phyloP scores from a whole-genome alignment of 2,797 vertebrate genomes.

The Cuniculus paca region DNA sequence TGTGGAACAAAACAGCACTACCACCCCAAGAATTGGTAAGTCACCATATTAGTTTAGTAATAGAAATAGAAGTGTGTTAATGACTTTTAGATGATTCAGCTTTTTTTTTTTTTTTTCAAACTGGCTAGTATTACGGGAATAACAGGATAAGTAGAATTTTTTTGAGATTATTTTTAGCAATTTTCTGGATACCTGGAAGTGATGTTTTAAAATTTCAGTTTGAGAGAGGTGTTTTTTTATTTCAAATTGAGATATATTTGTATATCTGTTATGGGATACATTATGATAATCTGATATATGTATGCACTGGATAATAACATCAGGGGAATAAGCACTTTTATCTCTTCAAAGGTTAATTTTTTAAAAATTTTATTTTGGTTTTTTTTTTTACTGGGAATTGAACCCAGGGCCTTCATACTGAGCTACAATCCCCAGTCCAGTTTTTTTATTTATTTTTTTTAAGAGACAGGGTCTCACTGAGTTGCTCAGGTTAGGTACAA shows the following conservation, averaged over 20 bases:
- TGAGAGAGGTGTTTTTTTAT: constrained; percentile 1
- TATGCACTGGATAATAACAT: neutral
- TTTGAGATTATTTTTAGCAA: neutral
- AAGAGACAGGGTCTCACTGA: neutral
- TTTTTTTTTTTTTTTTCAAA: neutral
- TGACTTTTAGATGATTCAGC: constrained; percentile 2
- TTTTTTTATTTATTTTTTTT: neutral
- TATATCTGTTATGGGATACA: neutral
- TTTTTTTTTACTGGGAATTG: neutral
- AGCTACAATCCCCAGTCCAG: neutral
- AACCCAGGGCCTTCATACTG: neutral
- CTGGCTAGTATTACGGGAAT: constrained; percentile 4
- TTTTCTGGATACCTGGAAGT: constrained; percentile 47
- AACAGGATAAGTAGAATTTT: constrained; percentile 49
- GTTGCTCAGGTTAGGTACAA: neutral
- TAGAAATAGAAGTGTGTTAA: constrained; percentile 31
- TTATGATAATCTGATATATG: neutral
- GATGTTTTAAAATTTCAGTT: constrained; percentile 2
- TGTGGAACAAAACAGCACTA: constrained; percentile 80
- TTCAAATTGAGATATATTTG: neutral
- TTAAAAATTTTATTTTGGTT: neutral
- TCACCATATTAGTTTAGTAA: constrained; percentile 63
- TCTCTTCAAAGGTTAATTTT: neutral
- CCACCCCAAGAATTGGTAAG: constrained; percentile 88
- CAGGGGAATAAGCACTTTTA: neutral